Percentiles rank a stretch among this genome's conserved stretches.
Evolutionary conservation across 2,113 vertebrate species (phyloP).

Genomic region (Apus apus): DNA sequence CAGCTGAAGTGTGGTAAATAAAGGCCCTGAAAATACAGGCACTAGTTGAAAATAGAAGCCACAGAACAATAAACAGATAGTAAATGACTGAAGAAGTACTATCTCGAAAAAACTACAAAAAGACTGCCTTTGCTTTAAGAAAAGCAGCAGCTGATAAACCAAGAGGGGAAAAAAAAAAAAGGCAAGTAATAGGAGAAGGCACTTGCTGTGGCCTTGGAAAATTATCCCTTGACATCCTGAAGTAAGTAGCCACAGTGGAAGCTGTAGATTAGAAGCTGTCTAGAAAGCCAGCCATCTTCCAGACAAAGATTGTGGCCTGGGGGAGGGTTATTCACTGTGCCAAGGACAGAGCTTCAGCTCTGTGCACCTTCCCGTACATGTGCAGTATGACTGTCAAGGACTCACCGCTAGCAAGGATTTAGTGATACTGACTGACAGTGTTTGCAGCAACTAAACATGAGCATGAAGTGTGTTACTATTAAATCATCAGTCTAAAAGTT

Average conservation of each 20-base stretch:
- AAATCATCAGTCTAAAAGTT: background rate
- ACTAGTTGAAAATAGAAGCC: background rate
- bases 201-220: background rate
- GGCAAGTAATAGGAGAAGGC: background rate
- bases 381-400: too few relatives aligned
- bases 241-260: background rate
- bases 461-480: background rate
- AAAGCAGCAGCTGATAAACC: background rate
- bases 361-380: background rate
- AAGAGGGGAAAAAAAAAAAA: too few relatives aligned
- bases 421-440: too few relatives aligned
- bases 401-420: background rate
- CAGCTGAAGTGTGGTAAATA: background rate
- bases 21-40: background rate
- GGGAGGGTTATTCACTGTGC: too few relatives aligned
- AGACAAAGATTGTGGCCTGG: background rate
- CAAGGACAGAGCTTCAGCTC: background rate
- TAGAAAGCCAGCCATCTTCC: background rate
- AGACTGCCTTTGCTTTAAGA: background rate
- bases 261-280: background rate
- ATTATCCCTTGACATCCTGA: background rate
- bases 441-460: background rate
- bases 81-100: background rate
- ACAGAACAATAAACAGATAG: background rate
- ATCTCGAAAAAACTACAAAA: background rate